These are phyloP conservation scores for Oryzias celebensis DNA, from an alignment of 2,113 vertebrate species.

Conservation along the genomic window DNA sequence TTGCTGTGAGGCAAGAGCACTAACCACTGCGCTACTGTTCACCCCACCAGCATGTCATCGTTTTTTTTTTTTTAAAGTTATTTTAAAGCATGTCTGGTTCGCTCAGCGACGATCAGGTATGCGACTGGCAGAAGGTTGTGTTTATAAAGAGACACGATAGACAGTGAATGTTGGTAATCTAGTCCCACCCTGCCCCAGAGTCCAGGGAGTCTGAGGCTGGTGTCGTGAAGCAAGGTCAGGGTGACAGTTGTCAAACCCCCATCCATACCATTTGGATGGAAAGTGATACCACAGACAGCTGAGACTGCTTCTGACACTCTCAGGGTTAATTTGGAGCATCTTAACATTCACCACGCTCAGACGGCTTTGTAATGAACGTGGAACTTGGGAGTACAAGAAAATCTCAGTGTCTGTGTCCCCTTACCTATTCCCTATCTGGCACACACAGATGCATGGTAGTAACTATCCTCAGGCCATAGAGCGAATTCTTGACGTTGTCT, in stretches of 20 bases:
- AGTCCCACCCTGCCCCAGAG: conserved; percentile 40
- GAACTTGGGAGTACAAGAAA: conserved; percentile 47
- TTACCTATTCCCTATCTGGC: conserved; percentile 8
- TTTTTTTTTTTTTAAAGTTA: too few relatives aligned
- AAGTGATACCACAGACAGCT: conserved; percentile 78
- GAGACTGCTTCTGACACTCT: conserved; percentile 69
- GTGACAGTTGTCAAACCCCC: conserved; percentile 72
- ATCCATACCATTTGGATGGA: conserved; percentile 72
- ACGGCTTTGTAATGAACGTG: conserved; percentile 64
- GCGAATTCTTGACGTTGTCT: conserved; percentile 41
- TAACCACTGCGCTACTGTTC: too few relatives aligned
- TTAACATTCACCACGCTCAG: conserved; percentile 69
- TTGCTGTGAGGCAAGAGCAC: too few relatives aligned
- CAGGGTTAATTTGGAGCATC: conserved; percentile 71
- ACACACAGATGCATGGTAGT: neutral
- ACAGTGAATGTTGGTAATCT: conserved; percentile 50
- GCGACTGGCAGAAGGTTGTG: conserved; percentile 38
- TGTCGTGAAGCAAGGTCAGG: conserved; percentile 65
- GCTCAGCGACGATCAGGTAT: neutral
- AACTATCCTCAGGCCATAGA: conserved; percentile 27
- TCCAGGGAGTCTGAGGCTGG: conserved; percentile 51
- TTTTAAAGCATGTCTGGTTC: neutral
- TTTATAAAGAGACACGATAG: conserved; percentile 42
- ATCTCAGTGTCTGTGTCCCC: conserved; percentile 55
- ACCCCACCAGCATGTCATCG: too few relatives aligned